phyloP scores from a whole-genome alignment of 2,797 vertebrate species.

The Hemibagrus guttatus region DNA sequence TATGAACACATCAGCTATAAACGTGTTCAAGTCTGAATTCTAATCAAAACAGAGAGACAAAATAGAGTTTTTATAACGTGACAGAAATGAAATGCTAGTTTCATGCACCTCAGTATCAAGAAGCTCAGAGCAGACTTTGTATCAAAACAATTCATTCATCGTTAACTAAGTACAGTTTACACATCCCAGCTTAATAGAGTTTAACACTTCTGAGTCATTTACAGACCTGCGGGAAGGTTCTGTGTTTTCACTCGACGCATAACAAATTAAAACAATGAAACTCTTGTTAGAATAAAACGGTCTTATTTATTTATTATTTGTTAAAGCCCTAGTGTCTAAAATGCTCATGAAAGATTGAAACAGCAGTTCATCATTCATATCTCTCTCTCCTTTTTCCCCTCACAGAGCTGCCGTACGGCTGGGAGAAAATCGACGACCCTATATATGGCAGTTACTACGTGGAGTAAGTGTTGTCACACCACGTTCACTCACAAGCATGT shows the following conservation, averaged over 20 bases:
- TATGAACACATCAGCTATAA: not conserved
- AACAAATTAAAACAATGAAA: not conserved
- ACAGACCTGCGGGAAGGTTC: not conserved
- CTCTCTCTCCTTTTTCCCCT: slow-evolving; percentile 67
- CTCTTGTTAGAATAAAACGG: not conserved
- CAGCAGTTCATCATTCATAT: slow-evolving; percentile 10
- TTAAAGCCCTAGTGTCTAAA: not conserved
- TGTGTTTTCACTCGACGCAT: not conserved
- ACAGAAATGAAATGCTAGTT: not conserved
- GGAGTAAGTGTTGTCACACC: slow-evolving; percentile 83
- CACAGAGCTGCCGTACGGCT: slow-evolving; percentile 92
- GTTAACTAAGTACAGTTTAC: slow-evolving; percentile 6
- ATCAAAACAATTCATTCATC: not conserved
- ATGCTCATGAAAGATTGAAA: not conserved
- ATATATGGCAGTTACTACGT: slow-evolving; percentile 93
- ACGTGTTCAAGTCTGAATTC: not conserved
- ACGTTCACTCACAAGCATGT: slow-evolving; percentile 45
- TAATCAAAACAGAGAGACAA: not conserved
- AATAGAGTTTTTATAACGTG: not conserved
- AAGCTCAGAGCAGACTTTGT: not conserved
- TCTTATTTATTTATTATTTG: not conserved
- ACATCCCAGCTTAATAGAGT: not conserved
- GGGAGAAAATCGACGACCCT: slow-evolving; percentile 94
- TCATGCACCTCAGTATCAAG: not conserved
- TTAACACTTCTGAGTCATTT: not conserved